A percentile compares a stretch with the other conserved stretches of the same genome.
phyloP scores from a whole-genome alignment of 2,797 vertebrate species.

The Lithobates sylvaticus region DNA sequence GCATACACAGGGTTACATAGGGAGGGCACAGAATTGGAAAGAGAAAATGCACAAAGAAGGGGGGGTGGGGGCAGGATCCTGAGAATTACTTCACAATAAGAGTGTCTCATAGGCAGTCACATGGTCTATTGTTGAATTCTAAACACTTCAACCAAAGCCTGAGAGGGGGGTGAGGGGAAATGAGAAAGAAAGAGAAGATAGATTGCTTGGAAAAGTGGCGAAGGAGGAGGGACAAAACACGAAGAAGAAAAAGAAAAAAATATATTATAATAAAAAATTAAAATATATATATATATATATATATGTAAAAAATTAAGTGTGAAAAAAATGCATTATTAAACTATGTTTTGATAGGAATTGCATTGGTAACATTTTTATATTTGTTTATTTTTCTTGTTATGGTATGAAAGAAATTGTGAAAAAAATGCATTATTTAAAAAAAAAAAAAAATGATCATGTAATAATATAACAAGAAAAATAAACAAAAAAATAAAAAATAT shows the following conservation, averaged over 20 bases:
- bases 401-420: not conserved
- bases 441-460: too few species aligned
- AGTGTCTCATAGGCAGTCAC: slow-evolving; percentile 57
- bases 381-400: too few species aligned
- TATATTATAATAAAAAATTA: not conserved
- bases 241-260: not conserved
- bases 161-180: slow-evolving; percentile 33
- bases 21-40: slow-evolving; percentile 47
- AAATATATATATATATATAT: too few species aligned
- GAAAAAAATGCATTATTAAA: too few species aligned
- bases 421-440: too few species aligned
- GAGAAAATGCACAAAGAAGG: slow-evolving; percentile 11
- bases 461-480: too few species aligned
- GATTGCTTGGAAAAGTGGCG: slow-evolving; percentile 33
- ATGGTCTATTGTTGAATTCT: slow-evolving; percentile 59
- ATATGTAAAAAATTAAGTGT: too few species aligned
- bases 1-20: slow-evolving; percentile 40
- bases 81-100: slow-evolving; percentile 56
- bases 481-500: too few species aligned
- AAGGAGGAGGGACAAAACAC: not conserved
- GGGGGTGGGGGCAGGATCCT: slow-evolving; percentile 45
- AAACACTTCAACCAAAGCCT: slow-evolving; percentile 54
- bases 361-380: too few species aligned
- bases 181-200: slow-evolving; percentile 32
- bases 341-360: too few species aligned